phyloP scores from a whole-genome alignment of 1,140 invertebrate species.

The Philopotamus ludificatus region DNA sequence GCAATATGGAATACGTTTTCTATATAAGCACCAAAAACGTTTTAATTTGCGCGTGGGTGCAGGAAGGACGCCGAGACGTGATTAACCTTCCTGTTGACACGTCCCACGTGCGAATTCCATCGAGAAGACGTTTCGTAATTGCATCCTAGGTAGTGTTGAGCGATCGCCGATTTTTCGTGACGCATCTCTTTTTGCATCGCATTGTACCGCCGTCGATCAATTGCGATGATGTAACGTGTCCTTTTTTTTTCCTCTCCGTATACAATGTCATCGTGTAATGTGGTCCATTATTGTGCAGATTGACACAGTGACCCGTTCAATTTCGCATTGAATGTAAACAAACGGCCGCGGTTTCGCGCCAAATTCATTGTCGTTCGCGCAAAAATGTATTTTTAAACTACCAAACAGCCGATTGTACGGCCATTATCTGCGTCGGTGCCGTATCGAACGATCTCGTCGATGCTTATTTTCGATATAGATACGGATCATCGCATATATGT shows the following conservation, averaged over 20 bases:
- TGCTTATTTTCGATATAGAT: neutral
- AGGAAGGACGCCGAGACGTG: neutral
- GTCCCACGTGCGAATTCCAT: neutral
- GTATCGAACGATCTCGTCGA: neutral
- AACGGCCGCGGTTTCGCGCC: too few relatives aligned
- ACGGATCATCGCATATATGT: neutral
- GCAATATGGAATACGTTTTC: too few relatives aligned
- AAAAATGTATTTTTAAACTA: too few relatives aligned
- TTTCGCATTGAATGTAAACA: too few relatives aligned
- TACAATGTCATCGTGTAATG: neutral
- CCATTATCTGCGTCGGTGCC: too few relatives aligned
- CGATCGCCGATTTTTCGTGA: too few relatives aligned
- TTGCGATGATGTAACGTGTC: neutral
- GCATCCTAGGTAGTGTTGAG: too few relatives aligned
- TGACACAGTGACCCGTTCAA: neutral
- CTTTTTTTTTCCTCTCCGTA: neutral
- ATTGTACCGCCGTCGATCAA: neutral
- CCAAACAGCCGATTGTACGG: neutral
- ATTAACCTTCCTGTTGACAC: neutral
- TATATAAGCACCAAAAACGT: too few relatives aligned
- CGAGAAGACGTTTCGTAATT: neutral
- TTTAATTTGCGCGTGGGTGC: too few relatives aligned
- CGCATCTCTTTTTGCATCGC: too few relatives aligned
- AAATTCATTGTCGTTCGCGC: too few relatives aligned
- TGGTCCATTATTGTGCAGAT: neutral